Evolutionary conservation across 2,113 vertebrate genomes (phyloP).

Genomic region (Madoqua kirkii): DNA sequence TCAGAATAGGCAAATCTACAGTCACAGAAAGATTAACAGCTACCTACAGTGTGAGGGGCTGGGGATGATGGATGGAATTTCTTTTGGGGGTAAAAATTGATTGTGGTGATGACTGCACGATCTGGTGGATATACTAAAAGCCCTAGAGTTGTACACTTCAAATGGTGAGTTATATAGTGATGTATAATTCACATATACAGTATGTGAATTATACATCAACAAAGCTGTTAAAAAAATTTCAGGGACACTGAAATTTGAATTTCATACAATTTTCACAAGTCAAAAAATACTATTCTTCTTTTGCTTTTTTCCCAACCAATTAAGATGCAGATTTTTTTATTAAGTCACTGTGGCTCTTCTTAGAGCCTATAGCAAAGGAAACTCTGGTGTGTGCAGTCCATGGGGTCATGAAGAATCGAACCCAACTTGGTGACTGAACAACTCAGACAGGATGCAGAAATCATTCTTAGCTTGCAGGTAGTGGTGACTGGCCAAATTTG

Average conservation of each 20-base stretch:
- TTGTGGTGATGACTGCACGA: not conserved
- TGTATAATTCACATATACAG: not conserved
- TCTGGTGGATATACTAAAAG: not conserved
- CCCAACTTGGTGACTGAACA: not conserved
- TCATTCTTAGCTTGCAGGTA: not conserved
- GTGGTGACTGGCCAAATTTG: not conserved
- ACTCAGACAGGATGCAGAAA: not conserved
- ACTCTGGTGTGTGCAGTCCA: not conserved
- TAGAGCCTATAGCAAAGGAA: not conserved
- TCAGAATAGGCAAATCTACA: not conserved
- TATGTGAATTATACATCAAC: not conserved
- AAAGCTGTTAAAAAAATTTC: not conserved
- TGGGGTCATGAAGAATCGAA: fast-evolving
- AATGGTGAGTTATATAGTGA: not conserved
- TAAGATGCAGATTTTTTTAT: not conserved
- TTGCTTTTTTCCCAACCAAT: not conserved
- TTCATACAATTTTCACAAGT: not conserved
- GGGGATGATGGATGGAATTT: not conserved
- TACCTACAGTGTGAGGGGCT: not conserved
- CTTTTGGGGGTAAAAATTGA: not conserved
- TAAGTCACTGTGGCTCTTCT: not conserved
- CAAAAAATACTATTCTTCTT: not conserved
- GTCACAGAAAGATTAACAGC: not conserved
- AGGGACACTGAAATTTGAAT: not conserved
- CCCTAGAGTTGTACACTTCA: not conserved